phyloP scores from a whole-genome alignment of 2,797 vertebrate genomes.

The Pachyuromys duprasi region DNA sequence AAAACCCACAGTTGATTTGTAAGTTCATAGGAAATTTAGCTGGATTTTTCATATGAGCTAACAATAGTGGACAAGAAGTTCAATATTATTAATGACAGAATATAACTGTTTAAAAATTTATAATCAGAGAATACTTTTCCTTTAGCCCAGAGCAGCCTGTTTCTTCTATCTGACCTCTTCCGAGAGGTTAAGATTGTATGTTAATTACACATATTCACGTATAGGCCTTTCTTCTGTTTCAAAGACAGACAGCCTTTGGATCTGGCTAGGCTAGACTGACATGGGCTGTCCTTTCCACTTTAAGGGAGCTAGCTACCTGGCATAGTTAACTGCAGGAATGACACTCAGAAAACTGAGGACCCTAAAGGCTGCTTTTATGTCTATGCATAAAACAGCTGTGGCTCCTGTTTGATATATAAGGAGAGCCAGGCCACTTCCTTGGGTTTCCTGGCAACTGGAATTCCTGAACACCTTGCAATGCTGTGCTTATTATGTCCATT shows the following conservation, averaged over 20 bases:
- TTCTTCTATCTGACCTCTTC: slow-evolving; percentile 25
- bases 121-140: slow-evolving; percentile 26
- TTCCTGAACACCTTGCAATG: not conserved
- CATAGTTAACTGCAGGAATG: slow-evolving; percentile 36
- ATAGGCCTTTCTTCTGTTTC: slow-evolving; percentile 21
- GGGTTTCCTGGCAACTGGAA: not conserved
- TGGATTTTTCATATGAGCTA: slow-evolving; percentile 55
- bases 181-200: slow-evolving; percentile 20
- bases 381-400: not conserved
- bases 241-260: not conserved
- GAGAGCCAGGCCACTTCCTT: not conserved
- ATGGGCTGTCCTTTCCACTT: slow-evolving; percentile 47
- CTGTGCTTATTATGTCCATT: not conserved
- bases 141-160: not conserved
- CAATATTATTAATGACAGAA: slow-evolving; percentile 28
- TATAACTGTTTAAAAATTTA: slow-evolving; percentile 47
- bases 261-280: not conserved
- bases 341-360: not conserved
- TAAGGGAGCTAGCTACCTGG: slow-evolving; percentile 25
- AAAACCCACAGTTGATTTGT: slow-evolving; percentile 37
- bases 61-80: not conserved
- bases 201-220: not conserved
- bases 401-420: not conserved
- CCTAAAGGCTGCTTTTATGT: not conserved
- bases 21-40: slow-evolving; percentile 45